phyloP scores from a whole-genome alignment of 2,113 vertebrate genomes.

The Mobula hypostoma region DNA sequence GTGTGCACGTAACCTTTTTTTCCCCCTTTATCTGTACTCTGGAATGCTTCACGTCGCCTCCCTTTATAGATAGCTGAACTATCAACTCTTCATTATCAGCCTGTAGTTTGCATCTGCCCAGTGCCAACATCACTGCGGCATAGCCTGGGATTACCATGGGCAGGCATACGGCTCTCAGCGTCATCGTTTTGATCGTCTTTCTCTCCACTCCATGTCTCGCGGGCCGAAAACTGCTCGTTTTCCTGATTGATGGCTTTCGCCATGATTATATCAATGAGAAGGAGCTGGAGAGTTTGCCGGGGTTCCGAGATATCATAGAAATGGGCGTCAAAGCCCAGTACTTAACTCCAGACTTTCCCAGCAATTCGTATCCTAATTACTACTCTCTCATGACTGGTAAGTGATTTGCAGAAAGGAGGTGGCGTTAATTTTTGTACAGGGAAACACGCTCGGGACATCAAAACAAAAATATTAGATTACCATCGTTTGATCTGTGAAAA shows the following conservation, averaged over 20 bases:
- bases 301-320: conserved; percentile 67
- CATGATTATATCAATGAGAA: conserved; percentile 75
- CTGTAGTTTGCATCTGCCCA: conserved; percentile 35
- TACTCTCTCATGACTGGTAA: conserved; percentile 92
- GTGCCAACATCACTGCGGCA: conserved; percentile 36
- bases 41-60: not conserved
- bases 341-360: conserved; percentile 86
- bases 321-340: conserved; percentile 86
- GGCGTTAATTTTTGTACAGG: not conserved
- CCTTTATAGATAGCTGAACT: not conserved
- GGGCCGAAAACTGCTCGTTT: conserved; percentile 65
- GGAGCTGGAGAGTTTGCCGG: conserved; percentile 65
- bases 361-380: conserved; percentile 87
- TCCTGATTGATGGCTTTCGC: conserved; percentile 86
- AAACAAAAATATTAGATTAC: not conserved
- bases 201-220: conserved; percentile 43
- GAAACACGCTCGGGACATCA: not conserved
- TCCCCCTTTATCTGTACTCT: not conserved
- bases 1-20: too few species aligned
- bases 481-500: not conserved
- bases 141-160: conserved; percentile 42
- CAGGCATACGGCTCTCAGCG: conserved; percentile 41
- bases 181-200: conserved; percentile 44
- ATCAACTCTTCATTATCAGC: not conserved
- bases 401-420: conserved; percentile 38